These are phyloP conservation scores for Eumeta japonica DNA, from an alignment of 1,140 invertebrate species.

Conservation along the genomic window DNA sequence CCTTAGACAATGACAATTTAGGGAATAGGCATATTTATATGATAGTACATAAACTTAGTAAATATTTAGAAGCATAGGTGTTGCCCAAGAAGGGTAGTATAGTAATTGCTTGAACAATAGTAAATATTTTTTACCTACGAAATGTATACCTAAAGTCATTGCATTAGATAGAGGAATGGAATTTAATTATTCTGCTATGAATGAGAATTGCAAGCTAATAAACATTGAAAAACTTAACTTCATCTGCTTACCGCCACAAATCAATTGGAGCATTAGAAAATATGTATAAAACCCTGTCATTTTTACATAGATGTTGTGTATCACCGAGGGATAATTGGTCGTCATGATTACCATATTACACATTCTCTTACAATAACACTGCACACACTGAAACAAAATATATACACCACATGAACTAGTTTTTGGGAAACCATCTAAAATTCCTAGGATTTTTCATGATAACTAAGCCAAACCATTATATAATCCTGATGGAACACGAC, in stretches of 20 bases:
- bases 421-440: constrained; percentile 8
- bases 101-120: no score
- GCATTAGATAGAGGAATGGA: constrained; percentile 6
- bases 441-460: constrained; percentile 6
- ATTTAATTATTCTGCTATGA: constrained; percentile 6
- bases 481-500: no score
- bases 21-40: no score
- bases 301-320: constrained; percentile 7
- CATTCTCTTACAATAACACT: constrained; percentile 10
- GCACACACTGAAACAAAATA: constrained; percentile 13
- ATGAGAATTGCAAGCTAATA: constrained; percentile 6
- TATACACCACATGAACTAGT: constrained; percentile 12
- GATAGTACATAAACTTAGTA: no score
- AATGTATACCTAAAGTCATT: constrained; percentile 3
- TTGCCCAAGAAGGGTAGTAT: no score
- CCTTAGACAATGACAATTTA: no score
- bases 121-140: constrained; percentile 5
- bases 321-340: constrained; percentile 9
- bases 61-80: no score
- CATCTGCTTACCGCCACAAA: constrained; percentile 11
- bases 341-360: constrained; percentile 13
- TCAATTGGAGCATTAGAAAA: constrained; percentile 11
- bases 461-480: constrained; percentile 8
- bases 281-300: constrained; percentile 7
- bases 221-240: constrained; percentile 9